These are phyloP conservation scores for Odontophorus gujanensis DNA, from an alignment of 2,113 vertebrate genomes.

Conservation along the genomic window DNA sequence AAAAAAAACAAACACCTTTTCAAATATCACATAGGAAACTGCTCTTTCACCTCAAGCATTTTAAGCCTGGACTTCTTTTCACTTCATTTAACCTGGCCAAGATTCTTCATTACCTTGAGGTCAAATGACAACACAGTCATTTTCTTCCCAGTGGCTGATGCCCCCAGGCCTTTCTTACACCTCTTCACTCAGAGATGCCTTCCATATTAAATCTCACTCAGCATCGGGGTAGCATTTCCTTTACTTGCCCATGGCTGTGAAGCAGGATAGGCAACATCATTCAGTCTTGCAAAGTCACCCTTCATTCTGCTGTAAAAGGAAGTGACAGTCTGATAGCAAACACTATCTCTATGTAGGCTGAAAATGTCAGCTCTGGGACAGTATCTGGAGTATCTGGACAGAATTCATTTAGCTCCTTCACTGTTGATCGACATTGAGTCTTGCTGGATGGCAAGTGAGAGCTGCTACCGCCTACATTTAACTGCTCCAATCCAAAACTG, in stretches of 20 bases:
- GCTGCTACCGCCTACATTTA: neutral
- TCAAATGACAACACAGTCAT: neutral
- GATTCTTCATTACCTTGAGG: neutral
- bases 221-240: neutral
- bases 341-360: accelerated
- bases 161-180: neutral
- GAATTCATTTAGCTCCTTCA: neutral
- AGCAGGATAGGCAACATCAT: neutral
- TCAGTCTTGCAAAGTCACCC: neutral
- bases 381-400: neutral
- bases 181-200: neutral
- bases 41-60: neutral
- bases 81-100: neutral
- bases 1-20: neutral
- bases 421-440: accelerated
- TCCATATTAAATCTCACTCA: neutral
- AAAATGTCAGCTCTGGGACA: neutral
- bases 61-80: neutral
- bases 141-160: neutral
- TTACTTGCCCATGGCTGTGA: neutral
- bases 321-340: neutral
- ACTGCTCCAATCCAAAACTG: neutral
- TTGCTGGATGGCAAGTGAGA: neutral
- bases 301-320: neutral
- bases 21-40: neutral